Percentiles rank a stretch among this genome's conserved stretches.
Conservation (phyloP, 2,797 vertebrate genomes). For the Clamator glandarius region DNA sequence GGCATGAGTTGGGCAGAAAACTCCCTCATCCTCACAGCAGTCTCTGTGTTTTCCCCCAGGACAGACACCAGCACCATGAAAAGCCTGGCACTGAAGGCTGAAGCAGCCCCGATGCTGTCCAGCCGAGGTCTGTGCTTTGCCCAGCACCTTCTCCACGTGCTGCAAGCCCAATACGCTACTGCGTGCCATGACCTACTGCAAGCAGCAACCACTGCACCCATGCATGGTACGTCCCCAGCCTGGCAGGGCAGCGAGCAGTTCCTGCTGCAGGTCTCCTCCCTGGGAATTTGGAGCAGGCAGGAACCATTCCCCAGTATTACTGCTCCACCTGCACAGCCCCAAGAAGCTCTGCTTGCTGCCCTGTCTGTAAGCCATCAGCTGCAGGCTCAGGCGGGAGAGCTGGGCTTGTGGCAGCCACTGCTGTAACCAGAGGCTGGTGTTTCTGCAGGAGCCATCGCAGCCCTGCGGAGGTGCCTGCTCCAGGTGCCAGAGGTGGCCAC, state of each 20-base stretch:
- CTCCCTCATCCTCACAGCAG: neutral
- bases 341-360: neutral
- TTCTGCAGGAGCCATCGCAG: conserved; percentile 81
- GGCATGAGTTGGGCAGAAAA: neutral
- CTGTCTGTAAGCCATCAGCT: neutral
- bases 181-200: conserved; percentile 83
- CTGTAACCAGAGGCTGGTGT: neutral
- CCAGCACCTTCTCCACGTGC: conserved; percentile 76
- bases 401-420: neutral
- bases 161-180: conserved; percentile 79
- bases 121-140: conserved; percentile 62
- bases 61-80: conserved; percentile 37
- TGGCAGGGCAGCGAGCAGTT: neutral
- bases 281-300: neutral
- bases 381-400: neutral
- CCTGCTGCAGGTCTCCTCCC: neutral
- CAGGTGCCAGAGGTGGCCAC: conserved; percentile 72
- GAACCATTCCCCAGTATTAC: neutral
- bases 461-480: conserved; percentile 85
- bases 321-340: neutral
- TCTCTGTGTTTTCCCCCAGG: neutral
- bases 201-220: conserved; percentile 81
- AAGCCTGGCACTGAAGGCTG: neutral
- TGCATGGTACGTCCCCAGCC: conserved; percentile 78
- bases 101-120: neutral